phyloP scores from a whole-genome alignment of 2,888 invertebrate species.

The Prenolepis imparis region DNA sequence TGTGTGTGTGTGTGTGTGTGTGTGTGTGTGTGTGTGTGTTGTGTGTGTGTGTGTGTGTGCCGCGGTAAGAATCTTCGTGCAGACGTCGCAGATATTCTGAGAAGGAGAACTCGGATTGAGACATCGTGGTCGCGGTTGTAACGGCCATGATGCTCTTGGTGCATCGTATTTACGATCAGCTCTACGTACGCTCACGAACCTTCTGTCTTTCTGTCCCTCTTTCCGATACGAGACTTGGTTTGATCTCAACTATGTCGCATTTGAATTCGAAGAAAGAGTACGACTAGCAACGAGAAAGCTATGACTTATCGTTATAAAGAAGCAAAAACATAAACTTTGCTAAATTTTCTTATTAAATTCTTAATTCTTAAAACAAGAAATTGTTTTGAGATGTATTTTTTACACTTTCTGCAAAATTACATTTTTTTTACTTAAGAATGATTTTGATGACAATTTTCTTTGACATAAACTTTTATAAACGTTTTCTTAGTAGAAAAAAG shows the following conservation, averaged over 20 bases:
- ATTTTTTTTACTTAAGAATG: not conserved
- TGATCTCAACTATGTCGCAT: constrained; percentile 71
- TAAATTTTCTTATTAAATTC: not conserved
- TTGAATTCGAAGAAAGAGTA: constrained; percentile 81
- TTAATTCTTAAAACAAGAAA: not conserved
- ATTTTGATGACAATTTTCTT: not conserved
- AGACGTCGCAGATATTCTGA: constrained; percentile 78
- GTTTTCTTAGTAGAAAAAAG: not conserved
- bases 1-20: too few relatives aligned
- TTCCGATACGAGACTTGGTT: constrained; percentile 56
- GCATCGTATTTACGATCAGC: constrained; percentile 85
- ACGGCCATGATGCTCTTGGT: constrained; percentile 82
- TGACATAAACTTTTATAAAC: not conserved
- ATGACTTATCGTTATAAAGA: constrained; percentile 64
- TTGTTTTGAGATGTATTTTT: not conserved
- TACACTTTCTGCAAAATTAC: not conserved
- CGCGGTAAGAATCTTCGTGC: constrained; percentile 46
- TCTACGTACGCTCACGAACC: constrained; percentile 79
- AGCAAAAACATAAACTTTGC: constrained; percentile 49
- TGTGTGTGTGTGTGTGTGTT: too few relatives aligned
- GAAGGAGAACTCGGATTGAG: constrained; percentile 83
- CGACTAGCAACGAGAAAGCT: constrained; percentile 58
- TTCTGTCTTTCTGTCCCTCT: constrained; percentile 35
- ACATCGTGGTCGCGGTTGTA: constrained; percentile 82
- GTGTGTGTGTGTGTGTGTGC: too few relatives aligned